A percentile compares a stretch with the other conserved stretches of the same genome.
Evolutionary conservation across 30 jellyfish, hydroid and myxozoan genomes (phyloP).

Genomic region (Rhopilema esculentum): DNA sequence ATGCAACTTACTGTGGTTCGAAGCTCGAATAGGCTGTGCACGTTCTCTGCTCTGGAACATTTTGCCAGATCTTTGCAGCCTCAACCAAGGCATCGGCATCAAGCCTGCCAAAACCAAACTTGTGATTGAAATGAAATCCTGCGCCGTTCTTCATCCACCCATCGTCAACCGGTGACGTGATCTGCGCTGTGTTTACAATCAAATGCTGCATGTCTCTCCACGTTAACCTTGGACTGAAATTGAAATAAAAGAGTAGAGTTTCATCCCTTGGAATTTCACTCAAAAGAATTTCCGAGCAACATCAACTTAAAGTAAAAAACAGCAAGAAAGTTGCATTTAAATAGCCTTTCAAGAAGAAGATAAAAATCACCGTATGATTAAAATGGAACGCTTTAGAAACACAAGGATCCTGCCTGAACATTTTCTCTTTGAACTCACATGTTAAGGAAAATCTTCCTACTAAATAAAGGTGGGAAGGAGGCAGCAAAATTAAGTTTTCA

Average conservation of each 20-base stretch:
- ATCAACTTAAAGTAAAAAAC: not conserved
- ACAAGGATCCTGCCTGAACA: no score
- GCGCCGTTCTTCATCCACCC: slow-evolving; percentile 99
- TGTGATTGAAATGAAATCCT: slow-evolving; percentile 97
- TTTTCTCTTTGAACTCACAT: no score
- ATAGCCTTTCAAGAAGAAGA: no score
- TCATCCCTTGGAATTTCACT: no score
- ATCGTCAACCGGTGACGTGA: slow-evolving; percentile 98
- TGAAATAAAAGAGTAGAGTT: not conserved
- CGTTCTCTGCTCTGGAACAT: slow-evolving; percentile 82
- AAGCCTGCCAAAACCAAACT: slow-evolving; percentile 98
- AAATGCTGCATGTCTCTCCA: slow-evolving; percentile 98
- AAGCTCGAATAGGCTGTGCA: slow-evolving; percentile 95
- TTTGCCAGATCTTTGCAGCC: slow-evolving; percentile 91
- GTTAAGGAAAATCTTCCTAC: no score
- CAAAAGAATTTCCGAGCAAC: not conserved
- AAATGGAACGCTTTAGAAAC: no score
- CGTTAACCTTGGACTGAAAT: slow-evolving; percentile 77
- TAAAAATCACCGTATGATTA: no score
- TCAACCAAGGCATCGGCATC: slow-evolving; percentile 96
- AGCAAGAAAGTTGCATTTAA: not conserved
- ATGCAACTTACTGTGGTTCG: slow-evolving; percentile 76
- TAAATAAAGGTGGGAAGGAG: no score
- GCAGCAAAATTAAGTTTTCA: not conserved
- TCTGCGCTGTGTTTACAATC: slow-evolving; percentile 95